Evolutionary conservation across 2,888 invertebrate genomes (phyloP), one percentile per base, ranked within the genome.

Genomic region (Ommatoiulus sabulosus): DNA sequence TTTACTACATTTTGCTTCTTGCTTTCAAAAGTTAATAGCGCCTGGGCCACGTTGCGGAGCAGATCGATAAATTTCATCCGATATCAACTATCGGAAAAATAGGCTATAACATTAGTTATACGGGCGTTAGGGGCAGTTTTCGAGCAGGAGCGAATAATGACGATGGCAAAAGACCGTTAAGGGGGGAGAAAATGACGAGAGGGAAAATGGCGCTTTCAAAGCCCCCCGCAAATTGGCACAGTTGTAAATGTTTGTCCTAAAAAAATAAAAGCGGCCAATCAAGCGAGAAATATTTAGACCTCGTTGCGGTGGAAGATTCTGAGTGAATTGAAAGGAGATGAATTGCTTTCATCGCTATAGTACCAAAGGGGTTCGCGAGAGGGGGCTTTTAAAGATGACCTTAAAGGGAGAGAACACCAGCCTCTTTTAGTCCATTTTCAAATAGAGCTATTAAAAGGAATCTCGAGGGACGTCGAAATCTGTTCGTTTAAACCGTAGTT

Each of bases 1-100:
- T 80, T 80, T 80, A 80, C 80, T 80, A 80, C 80, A 80, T 80
- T 80, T 80, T 80, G 80, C 80, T 80, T 80, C 80, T 80, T 80
- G 80, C 80, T 80, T 80, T 80, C 80, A 80, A 80, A 80, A 80
- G 80, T 80, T 80, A 80, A 80, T 80, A 80, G 80, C 35, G 35
- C 80, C 80, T 24, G 80, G 80, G 80, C 80, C 80, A 80, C 80
- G 80, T 80, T 80, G 24, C 80, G 35, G 35, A 80, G 80, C 80
- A 24, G 80, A 80, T 80, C 80, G 80, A 80, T 80, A 80, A 80
- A 80, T 80, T 80, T 80, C 80, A 80, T 80, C 80, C 80, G 80
- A 35, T 35, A 80, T 80, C 80, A 80, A 80, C 80, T 80, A 80
- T 80, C 35, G 80, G 80, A 80, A 35, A 80, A 80, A 80, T 80